Conservation (phyloP, 1,140 invertebrate genomes). For the Bombus confusus region DNA sequence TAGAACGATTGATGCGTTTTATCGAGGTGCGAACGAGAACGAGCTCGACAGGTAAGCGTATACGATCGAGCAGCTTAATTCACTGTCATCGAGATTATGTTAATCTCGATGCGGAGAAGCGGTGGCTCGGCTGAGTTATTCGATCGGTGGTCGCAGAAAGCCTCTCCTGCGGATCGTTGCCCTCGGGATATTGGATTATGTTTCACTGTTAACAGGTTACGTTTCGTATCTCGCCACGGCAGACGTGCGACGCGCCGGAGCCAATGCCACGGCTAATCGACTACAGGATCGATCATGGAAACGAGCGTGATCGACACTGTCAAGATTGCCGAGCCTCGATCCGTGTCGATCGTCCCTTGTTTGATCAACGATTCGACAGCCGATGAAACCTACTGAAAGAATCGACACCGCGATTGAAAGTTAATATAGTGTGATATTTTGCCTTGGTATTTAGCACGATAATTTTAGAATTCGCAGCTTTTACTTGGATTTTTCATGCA, state of each 20-base stretch:
- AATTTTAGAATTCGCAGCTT: neutral
- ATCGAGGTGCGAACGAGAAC: slow-evolving; percentile 16
- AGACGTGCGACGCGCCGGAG: slow-evolving; percentile 55
- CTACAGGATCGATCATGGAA: slow-evolving; percentile 49
- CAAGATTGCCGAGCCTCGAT: neutral
- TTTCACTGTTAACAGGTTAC: slow-evolving; percentile 68
- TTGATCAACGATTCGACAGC: neutral
- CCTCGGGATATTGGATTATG: slow-evolving; percentile 64
- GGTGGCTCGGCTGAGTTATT: slow-evolving; percentile 41
- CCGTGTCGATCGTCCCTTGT: neutral
- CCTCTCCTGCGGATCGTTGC: slow-evolving; percentile 55
- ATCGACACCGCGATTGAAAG: neutral
- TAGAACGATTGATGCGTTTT: neutral
- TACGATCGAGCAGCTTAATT: slow-evolving; percentile 41
- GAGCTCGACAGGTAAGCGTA: slow-evolving; percentile 11
- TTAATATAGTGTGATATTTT: neutral
- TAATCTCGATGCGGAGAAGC: slow-evolving; percentile 48
- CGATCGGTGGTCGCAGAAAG: slow-evolving; percentile 57
- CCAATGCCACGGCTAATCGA: slow-evolving; percentile 61
- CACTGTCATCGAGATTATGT: slow-evolving; percentile 57
- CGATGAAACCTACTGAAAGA: neutral
- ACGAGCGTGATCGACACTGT: slow-evolving; percentile 7
- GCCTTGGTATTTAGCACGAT: neutral
- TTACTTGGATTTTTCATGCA: no score
- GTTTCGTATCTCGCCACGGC: slow-evolving; percentile 63